Percentiles rank a stretch among this genome's conserved stretches.
Conservation (phyloP, 1,140 invertebrate genomes). For the Cepaea nemoralis region DNA sequence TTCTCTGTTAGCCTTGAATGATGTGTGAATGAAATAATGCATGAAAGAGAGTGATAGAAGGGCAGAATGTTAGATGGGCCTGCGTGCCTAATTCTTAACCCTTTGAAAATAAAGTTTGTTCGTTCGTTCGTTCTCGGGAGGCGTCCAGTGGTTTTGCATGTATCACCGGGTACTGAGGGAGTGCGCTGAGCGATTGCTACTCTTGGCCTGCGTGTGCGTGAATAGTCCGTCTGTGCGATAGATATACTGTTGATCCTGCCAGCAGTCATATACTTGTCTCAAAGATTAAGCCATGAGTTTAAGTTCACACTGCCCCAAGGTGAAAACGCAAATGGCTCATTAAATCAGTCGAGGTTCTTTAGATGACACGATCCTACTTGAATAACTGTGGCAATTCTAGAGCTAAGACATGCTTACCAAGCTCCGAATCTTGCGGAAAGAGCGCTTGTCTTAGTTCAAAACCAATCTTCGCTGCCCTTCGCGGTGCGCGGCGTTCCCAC, state of each 20-base stretch:
- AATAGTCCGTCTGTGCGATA: too few relatives aligned
- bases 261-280: slow-evolving; percentile 77
- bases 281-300: slow-evolving; percentile 78
- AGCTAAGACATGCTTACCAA: slow-evolving; percentile 72
- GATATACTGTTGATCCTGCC: slow-evolving; percentile 74
- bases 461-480: slow-evolving; percentile 67
- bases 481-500: not conserved
- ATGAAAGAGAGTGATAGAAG: too few relatives aligned
- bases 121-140: too few relatives aligned
- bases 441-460: slow-evolving; percentile 78
- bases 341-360: slow-evolving; percentile 84
- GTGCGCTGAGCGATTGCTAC: too few relatives aligned
- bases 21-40: too few relatives aligned
- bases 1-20: too few relatives aligned
- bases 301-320: slow-evolving; percentile 78
- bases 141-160: too few relatives aligned
- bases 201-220: too few relatives aligned
- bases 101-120: too few relatives aligned
- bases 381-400: slow-evolving; percentile 91
- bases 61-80: too few relatives aligned
- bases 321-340: slow-evolving; percentile 86
- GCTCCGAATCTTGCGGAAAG: slow-evolving; percentile 69
- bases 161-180: too few relatives aligned
- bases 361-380: slow-evolving; percentile 79
- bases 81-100: too few relatives aligned